These are phyloP conservation scores for Drosophila nigritarsus DNA, from an alignment of 2,888 invertebrate species.

Conservation along the genomic window DNA sequence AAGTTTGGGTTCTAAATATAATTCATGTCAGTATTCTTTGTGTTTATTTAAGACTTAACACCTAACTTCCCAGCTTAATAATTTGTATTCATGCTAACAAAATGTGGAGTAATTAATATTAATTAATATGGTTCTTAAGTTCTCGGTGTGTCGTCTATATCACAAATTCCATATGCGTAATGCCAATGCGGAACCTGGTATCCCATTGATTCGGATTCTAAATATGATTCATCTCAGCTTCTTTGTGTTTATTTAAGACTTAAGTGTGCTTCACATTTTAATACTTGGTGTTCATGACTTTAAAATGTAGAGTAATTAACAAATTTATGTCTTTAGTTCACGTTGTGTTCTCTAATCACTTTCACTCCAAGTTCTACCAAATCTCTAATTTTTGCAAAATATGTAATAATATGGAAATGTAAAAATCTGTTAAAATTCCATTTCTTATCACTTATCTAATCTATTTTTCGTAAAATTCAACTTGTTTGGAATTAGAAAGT, in stretches of 20 bases:
- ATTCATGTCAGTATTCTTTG: not conserved
- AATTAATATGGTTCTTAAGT: not conserved
- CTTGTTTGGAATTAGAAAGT: not conserved
- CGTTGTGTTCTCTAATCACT: not conserved
- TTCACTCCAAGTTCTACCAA: not conserved
- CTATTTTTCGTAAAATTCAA: too few relatives aligned
- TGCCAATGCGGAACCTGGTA: not conserved
- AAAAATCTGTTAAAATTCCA: not conserved
- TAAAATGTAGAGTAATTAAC: not conserved
- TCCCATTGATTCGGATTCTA: not conserved
- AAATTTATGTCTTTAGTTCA: not conserved
- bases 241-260: not conserved
- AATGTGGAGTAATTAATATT: not conserved
- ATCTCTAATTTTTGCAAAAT: not conserved
- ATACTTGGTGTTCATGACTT: not conserved
- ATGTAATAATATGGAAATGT: not conserved
- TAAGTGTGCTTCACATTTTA: not conserved
- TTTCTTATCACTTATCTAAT: not conserved
- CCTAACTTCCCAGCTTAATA: not conserved
- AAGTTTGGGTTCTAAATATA: not conserved
- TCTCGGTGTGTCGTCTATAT: not conserved
- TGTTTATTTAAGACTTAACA: not conserved
- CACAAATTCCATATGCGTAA: not conserved
- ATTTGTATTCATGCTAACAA: too few relatives aligned
- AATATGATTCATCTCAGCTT: constrained; percentile 1